phyloP scores from a whole-genome alignment of 2,113 vertebrate genomes.

The Neoarius graeffei region DNA sequence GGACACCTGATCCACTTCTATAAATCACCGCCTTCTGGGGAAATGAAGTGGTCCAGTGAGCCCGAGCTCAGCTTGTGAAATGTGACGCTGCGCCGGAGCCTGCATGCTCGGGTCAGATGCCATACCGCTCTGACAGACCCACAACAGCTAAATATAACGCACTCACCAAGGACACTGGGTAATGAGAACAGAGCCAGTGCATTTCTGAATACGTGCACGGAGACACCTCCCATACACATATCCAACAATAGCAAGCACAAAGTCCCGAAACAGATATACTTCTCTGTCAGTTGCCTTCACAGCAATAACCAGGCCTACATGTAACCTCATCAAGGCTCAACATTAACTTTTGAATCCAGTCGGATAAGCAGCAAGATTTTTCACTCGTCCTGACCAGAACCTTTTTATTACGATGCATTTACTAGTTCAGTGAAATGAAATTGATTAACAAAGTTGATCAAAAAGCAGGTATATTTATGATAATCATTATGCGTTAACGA shows the following conservation, averaged over 20 bases:
- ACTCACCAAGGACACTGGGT: constrained; percentile 46
- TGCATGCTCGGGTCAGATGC: constrained; percentile 30
- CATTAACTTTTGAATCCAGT: no score
- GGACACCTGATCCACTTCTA: constrained; percentile 49
- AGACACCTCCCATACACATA: background rate
- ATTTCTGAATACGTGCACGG: constrained; percentile 27
- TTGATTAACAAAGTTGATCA: no score
- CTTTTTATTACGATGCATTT: no score
- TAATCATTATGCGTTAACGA: no score
- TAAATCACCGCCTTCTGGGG: constrained; percentile 53
- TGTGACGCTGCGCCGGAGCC: constrained; percentile 23
- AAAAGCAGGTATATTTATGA: no score
- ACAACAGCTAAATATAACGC: constrained; percentile 58
- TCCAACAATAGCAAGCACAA: background rate
- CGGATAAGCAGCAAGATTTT: no score
- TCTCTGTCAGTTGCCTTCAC: background rate
- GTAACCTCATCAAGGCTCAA: background rate
- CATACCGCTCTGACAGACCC: constrained; percentile 25
- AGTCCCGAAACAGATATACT: background rate
- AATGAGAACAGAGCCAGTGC: constrained; percentile 42
- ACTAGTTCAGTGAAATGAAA: no score
- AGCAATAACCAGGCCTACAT: background rate
- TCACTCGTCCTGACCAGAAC: no score
- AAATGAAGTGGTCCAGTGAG: constrained; percentile 38
- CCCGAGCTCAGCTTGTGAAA: constrained; percentile 50